Conservation (phyloP, 1,140 invertebrate genomes). For the Aplysia californica region DNA sequence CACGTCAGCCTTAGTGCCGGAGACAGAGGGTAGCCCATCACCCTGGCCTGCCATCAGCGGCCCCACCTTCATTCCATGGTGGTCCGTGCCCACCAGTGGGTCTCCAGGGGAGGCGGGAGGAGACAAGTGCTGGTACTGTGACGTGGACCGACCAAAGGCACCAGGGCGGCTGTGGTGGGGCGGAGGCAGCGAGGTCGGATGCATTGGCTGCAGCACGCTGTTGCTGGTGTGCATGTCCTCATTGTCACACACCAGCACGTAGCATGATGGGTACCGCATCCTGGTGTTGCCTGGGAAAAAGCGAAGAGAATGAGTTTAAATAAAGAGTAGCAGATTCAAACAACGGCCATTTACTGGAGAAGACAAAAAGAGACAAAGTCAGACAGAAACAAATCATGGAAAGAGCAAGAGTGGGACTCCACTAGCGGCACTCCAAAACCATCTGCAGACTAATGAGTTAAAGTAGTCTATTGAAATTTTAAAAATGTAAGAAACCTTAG, state of each 20-base stretch:
- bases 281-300: constrained; percentile 84
- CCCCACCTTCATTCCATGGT: constrained; percentile 22
- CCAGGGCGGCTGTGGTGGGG: not conserved
- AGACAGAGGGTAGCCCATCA: not conserved
- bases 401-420: too few relatives aligned
- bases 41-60: constrained; percentile 21
- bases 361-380: too few relatives aligned
- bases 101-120: constrained; percentile 61
- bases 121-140: too few relatives aligned
- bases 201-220: constrained; percentile 29
- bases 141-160: too few relatives aligned
- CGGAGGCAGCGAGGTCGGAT: not conserved
- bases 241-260: constrained; percentile 91
- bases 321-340: too few relatives aligned
- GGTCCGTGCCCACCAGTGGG: constrained; percentile 30
- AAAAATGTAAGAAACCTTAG: too few relatives aligned
- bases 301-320: too few relatives aligned
- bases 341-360: too few relatives aligned
- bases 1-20: constrained; percentile 25
- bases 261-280: constrained; percentile 94
- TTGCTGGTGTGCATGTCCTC: constrained; percentile 72
- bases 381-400: too few relatives aligned
- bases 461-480: too few relatives aligned
- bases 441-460: too few relatives aligned
- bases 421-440: too few relatives aligned